phyloP scores from a whole-genome alignment of 2,113 vertebrate species.

The Pyxicephalus adspersus region DNA sequence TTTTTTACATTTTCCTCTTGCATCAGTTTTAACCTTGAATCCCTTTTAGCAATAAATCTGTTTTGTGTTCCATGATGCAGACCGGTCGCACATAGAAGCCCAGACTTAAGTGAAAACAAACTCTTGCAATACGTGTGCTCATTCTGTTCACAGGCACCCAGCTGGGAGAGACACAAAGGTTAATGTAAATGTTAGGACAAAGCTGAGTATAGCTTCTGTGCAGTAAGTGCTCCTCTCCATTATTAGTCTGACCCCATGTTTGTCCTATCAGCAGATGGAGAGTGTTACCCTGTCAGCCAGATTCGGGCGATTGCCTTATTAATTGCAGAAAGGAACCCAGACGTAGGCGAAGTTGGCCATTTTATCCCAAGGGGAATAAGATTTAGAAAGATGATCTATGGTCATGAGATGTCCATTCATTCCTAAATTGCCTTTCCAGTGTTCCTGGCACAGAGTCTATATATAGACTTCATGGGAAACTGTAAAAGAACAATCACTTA shows the following conservation, averaged over 20 bases:
- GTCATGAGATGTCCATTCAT: background rate
- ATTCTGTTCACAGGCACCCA: background rate
- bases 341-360: background rate
- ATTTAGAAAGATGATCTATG: background rate
- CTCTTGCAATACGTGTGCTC: background rate
- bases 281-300: background rate
- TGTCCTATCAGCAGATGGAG: background rate
- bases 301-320: background rate
- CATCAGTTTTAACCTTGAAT: too few relatives aligned
- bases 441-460: background rate
- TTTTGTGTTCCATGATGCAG: too few relatives aligned
- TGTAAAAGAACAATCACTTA: background rate
- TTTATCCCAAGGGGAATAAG: background rate
- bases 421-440: too few relatives aligned
- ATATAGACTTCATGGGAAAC: background rate
- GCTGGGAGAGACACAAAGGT: background rate
- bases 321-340: background rate
- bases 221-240: slow-evolving; percentile 22
- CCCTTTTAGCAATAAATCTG: too few relatives aligned
- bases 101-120: background rate
- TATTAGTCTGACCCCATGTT: slow-evolving; percentile 11
- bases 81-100: background rate
- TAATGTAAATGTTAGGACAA: slow-evolving; percentile 3
- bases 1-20: too few relatives aligned
- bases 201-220: background rate